These are phyloP conservation scores for Tamias sibiricus DNA, from an alignment of 2,113 vertebrate species.

Conservation along the genomic window DNA sequence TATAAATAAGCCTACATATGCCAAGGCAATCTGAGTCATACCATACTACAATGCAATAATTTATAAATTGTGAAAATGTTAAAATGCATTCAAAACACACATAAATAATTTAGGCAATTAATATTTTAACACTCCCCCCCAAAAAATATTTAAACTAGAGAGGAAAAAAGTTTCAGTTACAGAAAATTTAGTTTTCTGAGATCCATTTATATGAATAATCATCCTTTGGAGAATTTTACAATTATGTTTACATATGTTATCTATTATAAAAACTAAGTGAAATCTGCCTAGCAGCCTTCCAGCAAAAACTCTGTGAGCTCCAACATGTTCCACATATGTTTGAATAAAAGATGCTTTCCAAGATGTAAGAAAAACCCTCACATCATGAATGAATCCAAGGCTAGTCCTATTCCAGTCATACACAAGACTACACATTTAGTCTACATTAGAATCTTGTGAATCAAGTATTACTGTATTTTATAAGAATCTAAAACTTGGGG, in stretches of 20 bases:
- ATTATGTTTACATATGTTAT: constrained; percentile 48
- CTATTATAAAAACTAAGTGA: constrained; percentile 46
- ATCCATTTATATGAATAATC: constrained; percentile 33
- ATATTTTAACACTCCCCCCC: background rate
- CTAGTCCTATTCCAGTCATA: background rate
- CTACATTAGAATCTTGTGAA: background rate
- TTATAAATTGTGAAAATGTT: constrained; percentile 32
- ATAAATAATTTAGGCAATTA: constrained; percentile 38
- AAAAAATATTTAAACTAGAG: constrained; percentile 7
- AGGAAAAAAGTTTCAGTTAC: background rate
- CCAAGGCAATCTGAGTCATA: background rate
- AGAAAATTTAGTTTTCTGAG: constrained; percentile 45
- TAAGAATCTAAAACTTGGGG: background rate
- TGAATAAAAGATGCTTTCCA: background rate
- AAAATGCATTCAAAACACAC: constrained; percentile 33
- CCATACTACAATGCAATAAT: background rate
- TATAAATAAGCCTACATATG: background rate
- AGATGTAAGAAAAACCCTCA: background rate
- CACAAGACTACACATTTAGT: background rate
- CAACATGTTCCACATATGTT: background rate
- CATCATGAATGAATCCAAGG: background rate
- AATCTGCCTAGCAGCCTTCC: constrained; percentile 37
- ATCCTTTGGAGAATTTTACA: constrained; percentile 5
- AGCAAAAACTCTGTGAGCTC: background rate
- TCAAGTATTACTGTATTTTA: background rate